A percentile compares a stretch with the other conserved stretches of the same genome.
phyloP scores from a whole-genome alignment of 2,888 invertebrate genomes.

The Anaspis maculata region DNA sequence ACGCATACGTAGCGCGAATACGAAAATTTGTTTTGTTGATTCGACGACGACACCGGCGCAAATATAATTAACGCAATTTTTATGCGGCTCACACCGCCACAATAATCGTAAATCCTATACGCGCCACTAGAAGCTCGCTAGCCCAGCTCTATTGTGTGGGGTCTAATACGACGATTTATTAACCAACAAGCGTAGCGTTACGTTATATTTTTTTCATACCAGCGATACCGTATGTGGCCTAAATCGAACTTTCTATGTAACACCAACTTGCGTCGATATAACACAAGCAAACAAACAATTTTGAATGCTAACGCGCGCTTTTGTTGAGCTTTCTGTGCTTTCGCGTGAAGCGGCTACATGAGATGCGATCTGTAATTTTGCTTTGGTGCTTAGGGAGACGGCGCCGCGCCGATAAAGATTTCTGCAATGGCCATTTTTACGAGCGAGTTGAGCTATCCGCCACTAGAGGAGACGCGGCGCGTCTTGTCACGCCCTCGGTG shows the following conservation, averaged over 20 bases:
- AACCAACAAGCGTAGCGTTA: conserved; percentile 23
- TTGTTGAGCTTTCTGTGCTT: no score
- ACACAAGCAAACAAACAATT: no score
- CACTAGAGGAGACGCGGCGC: conserved; percentile 13
- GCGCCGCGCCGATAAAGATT: conserved; percentile 1
- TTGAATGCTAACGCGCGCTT: no score
- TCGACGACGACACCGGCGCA: no score
- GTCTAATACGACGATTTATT: conserved; percentile 31
- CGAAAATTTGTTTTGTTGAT: conserved; percentile 23
- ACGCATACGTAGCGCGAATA: conserved; percentile 17
- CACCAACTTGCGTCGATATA: no score
- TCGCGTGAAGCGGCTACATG: no score
- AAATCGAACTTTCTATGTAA: conserved; percentile 13
- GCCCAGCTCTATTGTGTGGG: conserved; percentile 31
- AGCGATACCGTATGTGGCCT: conserved; percentile 16
- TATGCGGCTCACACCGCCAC: conserved; percentile 30
- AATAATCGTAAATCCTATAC: conserved; percentile 35
- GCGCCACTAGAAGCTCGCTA: conserved; percentile 20
- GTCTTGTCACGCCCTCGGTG: conserved; percentile 14
- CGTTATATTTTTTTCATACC: conserved; percentile 14
- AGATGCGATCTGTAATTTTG: no score
- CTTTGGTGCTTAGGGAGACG: no score
- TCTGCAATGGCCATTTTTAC: conserved; percentile 7
- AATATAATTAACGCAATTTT: conserved; percentile 37
- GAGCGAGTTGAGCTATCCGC: conserved; percentile 8